Percentiles rank a stretch among this genome's conserved stretches.
Evolutionary conservation across 2,113 vertebrate species (phyloP).

Genomic region (Oryzias celebensis): DNA sequence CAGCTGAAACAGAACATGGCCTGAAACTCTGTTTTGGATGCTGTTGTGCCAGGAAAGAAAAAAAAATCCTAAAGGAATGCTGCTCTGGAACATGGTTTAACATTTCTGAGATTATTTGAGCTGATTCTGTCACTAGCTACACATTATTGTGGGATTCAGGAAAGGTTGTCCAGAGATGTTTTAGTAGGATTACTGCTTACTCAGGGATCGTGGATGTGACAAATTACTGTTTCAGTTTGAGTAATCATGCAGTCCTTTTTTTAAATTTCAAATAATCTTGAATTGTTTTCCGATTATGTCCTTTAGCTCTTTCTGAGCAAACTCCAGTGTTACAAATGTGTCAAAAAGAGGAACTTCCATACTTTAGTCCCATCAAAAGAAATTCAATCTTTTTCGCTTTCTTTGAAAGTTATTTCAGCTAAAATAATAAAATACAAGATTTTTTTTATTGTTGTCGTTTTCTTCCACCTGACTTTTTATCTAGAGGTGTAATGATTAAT

Average conservation of each 20-base stretch:
- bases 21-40: constrained; percentile 42
- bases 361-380: too few species aligned
- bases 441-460: too few species aligned
- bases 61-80: constrained; percentile 39
- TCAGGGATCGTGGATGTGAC: constrained; percentile 20
- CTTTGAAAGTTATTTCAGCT: too few species aligned
- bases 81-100: constrained; percentile 46
- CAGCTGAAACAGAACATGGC: constrained; percentile 53
- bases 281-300: constrained; percentile 14
- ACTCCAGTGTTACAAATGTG: too few species aligned
- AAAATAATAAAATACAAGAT: too few species aligned
- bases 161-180: constrained; percentile 19
- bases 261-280: background rate
- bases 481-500: too few species aligned
- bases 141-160: constrained; percentile 55
- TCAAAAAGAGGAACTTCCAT: too few species aligned
- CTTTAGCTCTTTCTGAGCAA: background rate
- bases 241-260: constrained; percentile 7
- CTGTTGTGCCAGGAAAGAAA: constrained; percentile 38
- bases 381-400: too few species aligned
- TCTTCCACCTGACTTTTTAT: too few species aligned
- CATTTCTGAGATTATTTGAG: constrained; percentile 48
- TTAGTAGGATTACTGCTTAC: constrained; percentile 32
- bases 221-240: constrained; percentile 29
- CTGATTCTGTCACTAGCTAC: constrained; percentile 48